Evolutionary conservation across 1,140 invertebrate genomes (phyloP).

Genomic region (Tetragnatha versicolor): DNA sequence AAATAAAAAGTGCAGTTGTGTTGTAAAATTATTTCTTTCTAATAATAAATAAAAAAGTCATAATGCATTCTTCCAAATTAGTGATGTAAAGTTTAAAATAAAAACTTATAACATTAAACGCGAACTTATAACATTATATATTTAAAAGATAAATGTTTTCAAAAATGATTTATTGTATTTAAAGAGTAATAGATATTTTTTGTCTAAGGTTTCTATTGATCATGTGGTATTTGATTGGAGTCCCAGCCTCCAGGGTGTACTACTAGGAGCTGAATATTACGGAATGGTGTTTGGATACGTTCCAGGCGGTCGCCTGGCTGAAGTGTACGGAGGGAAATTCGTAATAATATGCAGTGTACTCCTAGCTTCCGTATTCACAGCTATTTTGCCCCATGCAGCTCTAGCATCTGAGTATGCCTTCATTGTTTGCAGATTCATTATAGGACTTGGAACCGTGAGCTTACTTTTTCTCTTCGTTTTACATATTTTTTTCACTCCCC

Average conservation of each 20-base stretch:
- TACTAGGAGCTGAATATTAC: background rate
- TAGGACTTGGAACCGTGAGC: background rate
- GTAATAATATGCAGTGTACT: background rate
- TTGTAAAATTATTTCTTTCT: too few relatives aligned
- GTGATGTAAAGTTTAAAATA: too few relatives aligned
- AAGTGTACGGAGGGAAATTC: background rate
- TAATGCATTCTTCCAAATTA: too few relatives aligned
- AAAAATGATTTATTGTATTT: too few relatives aligned
- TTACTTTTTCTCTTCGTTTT: background rate
- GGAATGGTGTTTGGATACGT: background rate
- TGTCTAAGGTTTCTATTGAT: too few relatives aligned
- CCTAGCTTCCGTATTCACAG: background rate
- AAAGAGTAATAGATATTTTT: too few relatives aligned
- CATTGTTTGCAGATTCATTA: background rate
- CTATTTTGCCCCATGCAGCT: background rate
- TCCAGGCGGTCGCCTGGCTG: conserved; percentile 6
- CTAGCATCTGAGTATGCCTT: background rate
- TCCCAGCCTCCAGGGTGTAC: background rate
- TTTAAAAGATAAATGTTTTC: too few relatives aligned
- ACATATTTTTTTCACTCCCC: background rate
- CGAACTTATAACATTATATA: too few relatives aligned
- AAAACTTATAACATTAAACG: too few relatives aligned
- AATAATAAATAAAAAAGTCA: too few relatives aligned
- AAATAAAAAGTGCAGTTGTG: too few relatives aligned
- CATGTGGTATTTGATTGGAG: background rate